Evolutionary conservation across 2,888 invertebrate species (phyloP), one percentile per base, ranked within the genome.

Genomic region (Atherix ibis): DNA sequence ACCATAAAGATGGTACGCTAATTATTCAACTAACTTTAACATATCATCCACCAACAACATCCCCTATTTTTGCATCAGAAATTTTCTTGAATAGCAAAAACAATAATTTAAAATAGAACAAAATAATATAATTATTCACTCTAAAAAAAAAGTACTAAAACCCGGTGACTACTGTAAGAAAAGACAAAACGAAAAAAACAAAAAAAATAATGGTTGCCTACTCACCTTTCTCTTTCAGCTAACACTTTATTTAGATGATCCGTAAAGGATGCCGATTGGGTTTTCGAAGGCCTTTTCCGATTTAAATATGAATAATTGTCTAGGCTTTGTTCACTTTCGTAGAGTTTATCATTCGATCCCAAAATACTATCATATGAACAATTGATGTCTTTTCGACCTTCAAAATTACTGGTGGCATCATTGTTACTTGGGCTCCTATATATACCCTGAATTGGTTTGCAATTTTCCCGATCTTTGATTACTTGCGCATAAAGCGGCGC

Each of bases 241-340:
- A 87, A 63, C 48, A 85, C 83, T 58, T 81, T 82, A 66, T 84
- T 84, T 48, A 87, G 67, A 58, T 87, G 85, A 62, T 85, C 85
- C 14, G 84, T 83, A 45, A 85, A 68, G 37, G 80, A 82, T 43
- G 81, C 70, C 32, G 81, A 78, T 38, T 82, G 81, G 50, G 76
- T 76, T 42, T 66, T 63, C 12, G 65, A 60, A 37, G 64, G 62
- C 30, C 58, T 52, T 9, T 56, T 44, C 16, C 61, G 51, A 41
- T 56, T 59, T 12, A 60, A 58, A 44, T 61, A 62, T 58, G 60
- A 60, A 60, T 60, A 62, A 41, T 54, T 60, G 43, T 60, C 61
- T 4, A 49, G 38, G 26, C 54, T 49, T 34, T 54, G 56, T 29
- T 59, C 62, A 36, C 50, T 57, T 40, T 62, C 61, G 12, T 57